Conservation (phyloP, 2,797 vertebrate species). For the Pseudomugil gertrudae region DNA sequence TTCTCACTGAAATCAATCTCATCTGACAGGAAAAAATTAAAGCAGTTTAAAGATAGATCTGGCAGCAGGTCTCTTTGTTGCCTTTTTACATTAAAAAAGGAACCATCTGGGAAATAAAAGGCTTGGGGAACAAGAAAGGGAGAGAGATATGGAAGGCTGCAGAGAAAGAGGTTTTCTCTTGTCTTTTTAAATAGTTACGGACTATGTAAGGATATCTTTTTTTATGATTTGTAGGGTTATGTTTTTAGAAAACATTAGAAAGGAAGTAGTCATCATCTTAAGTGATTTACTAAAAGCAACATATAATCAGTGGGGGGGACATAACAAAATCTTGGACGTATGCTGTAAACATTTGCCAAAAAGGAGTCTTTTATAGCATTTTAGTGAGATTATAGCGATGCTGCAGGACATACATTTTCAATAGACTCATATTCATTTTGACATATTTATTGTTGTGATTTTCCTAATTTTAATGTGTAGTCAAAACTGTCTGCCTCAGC, state of each 20-base stretch:
- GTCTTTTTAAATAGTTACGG: slow-evolving; percentile 37
- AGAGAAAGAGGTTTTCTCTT: slow-evolving; percentile 25
- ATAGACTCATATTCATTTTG: slow-evolving; percentile 12
- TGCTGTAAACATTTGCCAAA: slow-evolving; percentile 17
- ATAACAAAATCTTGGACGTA: slow-evolving; percentile 13
- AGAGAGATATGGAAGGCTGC: slow-evolving; percentile 24
- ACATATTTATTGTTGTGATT: slow-evolving; percentile 1
- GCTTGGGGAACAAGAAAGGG: slow-evolving; percentile 29
- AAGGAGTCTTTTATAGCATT: slow-evolving; percentile 13
- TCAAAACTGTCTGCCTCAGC: slow-evolving; percentile 33
- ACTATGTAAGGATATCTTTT: slow-evolving; percentile 27
- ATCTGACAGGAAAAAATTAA: slow-evolving; percentile 50
- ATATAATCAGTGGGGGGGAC: slow-evolving; percentile 17
- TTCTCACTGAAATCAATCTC: slow-evolving; percentile 51
- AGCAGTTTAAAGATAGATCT: slow-evolving; percentile 67
- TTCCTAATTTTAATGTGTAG: slow-evolving; percentile 7
- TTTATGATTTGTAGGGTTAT: slow-evolving; percentile 29
- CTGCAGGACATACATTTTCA: background rate
- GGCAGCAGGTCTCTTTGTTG: slow-evolving; percentile 44
- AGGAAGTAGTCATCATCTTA: slow-evolving; percentile 37
- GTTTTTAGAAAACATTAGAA: slow-evolving; percentile 49
- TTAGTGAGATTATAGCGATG: background rate
- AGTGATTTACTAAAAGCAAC: slow-evolving; percentile 47
- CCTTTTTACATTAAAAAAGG: slow-evolving; percentile 49
- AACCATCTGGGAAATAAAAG: slow-evolving; percentile 49